Conservation (phyloP, 2,113 vertebrate genomes). For the Ciconia stormi region DNA sequence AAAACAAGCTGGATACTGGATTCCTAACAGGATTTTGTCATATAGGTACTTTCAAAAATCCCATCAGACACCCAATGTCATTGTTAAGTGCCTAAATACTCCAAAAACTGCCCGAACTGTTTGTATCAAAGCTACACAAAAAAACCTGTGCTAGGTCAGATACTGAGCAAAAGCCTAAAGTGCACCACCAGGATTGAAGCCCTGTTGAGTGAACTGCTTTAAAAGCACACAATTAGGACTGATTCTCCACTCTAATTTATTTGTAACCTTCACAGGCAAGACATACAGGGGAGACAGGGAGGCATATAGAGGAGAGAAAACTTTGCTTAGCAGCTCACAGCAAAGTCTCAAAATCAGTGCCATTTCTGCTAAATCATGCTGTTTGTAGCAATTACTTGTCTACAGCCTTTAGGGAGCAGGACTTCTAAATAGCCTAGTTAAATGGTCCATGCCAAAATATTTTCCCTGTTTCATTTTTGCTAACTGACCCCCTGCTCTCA, state of each 20-base stretch:
- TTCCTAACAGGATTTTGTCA: not conserved
- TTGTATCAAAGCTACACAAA: not conserved
- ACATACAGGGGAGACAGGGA: not conserved
- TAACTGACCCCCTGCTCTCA: not conserved
- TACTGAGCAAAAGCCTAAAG: not conserved
- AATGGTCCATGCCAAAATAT: not conserved
- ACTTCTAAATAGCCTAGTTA: not conserved
- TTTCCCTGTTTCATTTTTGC: not conserved
- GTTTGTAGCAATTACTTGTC: not conserved
- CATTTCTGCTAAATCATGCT: not conserved
- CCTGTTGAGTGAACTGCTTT: not conserved
- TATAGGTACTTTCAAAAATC: not conserved
- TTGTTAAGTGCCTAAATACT: not conserved
- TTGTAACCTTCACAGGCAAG: not conserved
- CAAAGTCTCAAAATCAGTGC: not conserved
- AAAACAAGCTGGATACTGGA: not conserved
- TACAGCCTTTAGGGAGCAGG: not conserved
- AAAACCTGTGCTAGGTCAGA: not conserved
- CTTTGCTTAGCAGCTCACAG: not conserved
- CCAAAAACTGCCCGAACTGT: not conserved
- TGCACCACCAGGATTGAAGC: not conserved
- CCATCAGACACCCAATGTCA: not conserved
- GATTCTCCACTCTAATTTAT: not conserved
- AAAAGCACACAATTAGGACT: not conserved
- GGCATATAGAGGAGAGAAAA: not conserved